Conservation (phyloP, 2,797 vertebrate genomes). For the Brotula barbata region DNA sequence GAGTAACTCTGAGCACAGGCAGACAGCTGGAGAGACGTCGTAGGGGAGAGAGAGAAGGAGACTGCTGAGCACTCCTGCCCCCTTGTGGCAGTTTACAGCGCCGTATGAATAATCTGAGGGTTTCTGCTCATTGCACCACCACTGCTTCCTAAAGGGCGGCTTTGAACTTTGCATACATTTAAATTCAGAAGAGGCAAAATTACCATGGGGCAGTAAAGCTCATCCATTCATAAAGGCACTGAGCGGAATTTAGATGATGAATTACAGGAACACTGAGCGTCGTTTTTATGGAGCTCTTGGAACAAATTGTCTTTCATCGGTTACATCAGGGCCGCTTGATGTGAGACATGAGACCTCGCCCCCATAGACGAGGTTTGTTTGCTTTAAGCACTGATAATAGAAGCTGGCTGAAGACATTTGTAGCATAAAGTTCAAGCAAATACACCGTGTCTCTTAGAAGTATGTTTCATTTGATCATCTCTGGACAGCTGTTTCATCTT, state of each 20-base stretch:
- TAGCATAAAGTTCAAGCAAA: not conserved
- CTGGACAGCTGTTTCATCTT: conserved; percentile 12
- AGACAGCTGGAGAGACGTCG: conserved; percentile 40
- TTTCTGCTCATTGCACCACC: conserved; percentile 78
- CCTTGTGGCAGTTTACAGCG: conserved; percentile 71
- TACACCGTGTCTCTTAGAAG: not conserved
- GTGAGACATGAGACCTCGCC: conserved; percentile 35
- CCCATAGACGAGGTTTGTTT: conserved; percentile 26
- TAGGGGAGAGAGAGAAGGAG: conserved; percentile 5
- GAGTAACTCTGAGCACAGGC: conserved; percentile 28
- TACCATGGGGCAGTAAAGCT: conserved; percentile 41
- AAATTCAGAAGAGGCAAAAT: conserved; percentile 65
- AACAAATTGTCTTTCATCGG: conserved; percentile 56
- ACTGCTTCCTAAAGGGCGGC: conserved; percentile 52
- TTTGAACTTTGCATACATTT: conserved; percentile 74
- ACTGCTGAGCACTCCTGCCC: conserved; percentile 78
- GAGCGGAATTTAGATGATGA: conserved; percentile 53
- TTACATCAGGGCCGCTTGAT: conserved; percentile 38
- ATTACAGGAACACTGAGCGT: conserved; percentile 51
- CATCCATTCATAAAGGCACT: conserved; percentile 66
- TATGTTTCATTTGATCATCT: not conserved
- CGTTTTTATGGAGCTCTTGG: conserved; percentile 60
- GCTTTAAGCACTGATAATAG: conserved; percentile 22
- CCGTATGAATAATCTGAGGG: conserved; percentile 44
- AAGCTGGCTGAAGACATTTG: not conserved